These are phyloP conservation scores for Tetramorium alpestre DNA, from an alignment of 1,140 invertebrate species.

Conservation along the genomic window DNA sequence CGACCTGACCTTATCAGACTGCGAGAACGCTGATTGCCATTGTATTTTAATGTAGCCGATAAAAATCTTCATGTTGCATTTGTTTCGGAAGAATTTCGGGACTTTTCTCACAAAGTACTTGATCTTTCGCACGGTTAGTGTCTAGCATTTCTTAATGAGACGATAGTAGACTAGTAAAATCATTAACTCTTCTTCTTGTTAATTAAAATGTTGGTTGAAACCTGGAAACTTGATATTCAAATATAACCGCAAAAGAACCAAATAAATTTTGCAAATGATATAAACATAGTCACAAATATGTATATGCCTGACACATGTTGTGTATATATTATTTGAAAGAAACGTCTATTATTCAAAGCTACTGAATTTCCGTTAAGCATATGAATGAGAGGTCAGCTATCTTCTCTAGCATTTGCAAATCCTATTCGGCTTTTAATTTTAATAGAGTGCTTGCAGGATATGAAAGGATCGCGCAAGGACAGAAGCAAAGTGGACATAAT, in stretches of 20 bases:
- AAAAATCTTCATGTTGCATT: neutral
- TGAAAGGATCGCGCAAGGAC: neutral
- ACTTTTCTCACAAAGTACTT: neutral
- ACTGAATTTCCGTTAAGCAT: constrained; percentile 2
- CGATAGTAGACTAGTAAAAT: neutral
- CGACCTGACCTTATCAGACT: neutral
- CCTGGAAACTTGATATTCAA: neutral
- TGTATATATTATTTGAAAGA: neutral
- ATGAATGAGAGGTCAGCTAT: neutral
- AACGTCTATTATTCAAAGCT: constrained; percentile 6
- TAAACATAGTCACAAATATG: neutral
- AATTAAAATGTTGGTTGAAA: neutral
- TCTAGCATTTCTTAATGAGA: neutral
- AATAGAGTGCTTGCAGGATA: neutral
- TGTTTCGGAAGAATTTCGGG: neutral
- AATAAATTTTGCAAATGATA: constrained; percentile 5
- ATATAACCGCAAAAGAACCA: neutral
- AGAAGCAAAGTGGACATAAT: neutral
- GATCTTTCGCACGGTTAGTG: neutral
- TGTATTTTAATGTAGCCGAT: neutral
- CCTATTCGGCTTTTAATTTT: constrained; percentile 11
- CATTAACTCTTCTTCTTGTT: neutral
- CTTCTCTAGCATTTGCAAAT: neutral
- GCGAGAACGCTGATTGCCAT: neutral
- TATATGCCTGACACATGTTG: neutral